These are phyloP conservation scores for Ailuropoda melanoleuca DNA, from an alignment of 2,113 vertebrate species.

Conservation along the genomic window DNA sequence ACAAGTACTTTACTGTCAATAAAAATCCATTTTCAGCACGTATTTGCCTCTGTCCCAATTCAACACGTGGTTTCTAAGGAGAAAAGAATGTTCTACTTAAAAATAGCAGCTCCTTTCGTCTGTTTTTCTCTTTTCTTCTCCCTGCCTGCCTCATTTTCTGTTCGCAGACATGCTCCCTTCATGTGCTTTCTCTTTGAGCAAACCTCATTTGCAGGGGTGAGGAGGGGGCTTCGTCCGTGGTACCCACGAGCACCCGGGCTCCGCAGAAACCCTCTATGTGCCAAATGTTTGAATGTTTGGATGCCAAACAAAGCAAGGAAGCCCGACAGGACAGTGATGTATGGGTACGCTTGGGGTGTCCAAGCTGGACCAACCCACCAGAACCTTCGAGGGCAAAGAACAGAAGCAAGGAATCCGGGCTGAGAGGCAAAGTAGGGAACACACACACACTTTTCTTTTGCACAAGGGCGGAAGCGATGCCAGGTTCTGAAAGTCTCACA, in stretches of 20 bases:
- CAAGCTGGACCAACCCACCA: background rate
- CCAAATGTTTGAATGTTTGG: background rate
- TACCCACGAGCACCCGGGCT: accelerated
- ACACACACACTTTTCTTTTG: accelerated
- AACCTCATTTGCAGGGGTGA: background rate
- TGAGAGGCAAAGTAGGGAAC: too few relatives aligned
- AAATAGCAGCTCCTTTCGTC: constrained; percentile 26
- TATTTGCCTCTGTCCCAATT: constrained; percentile 35
- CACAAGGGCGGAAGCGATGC: accelerated
- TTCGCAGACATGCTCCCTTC: background rate
- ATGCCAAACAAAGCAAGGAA: background rate
- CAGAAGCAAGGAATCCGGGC: too few relatives aligned
- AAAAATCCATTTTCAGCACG: constrained; percentile 51
- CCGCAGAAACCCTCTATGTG: background rate
- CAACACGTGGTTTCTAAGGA: background rate
- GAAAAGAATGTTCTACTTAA: constrained; percentile 47
- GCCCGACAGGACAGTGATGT: background rate
- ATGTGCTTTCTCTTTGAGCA: background rate
- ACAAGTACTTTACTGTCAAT: constrained; percentile 18
- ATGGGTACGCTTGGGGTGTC: accelerated
- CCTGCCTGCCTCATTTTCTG: background rate
- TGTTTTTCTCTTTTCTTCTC: background rate
- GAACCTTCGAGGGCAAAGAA: accelerated
- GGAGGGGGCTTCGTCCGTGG: accelerated
- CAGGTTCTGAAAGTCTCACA: accelerated